Conservation (phyloP, 1,140 invertebrate genomes). For the Ostrea edulis region DNA sequence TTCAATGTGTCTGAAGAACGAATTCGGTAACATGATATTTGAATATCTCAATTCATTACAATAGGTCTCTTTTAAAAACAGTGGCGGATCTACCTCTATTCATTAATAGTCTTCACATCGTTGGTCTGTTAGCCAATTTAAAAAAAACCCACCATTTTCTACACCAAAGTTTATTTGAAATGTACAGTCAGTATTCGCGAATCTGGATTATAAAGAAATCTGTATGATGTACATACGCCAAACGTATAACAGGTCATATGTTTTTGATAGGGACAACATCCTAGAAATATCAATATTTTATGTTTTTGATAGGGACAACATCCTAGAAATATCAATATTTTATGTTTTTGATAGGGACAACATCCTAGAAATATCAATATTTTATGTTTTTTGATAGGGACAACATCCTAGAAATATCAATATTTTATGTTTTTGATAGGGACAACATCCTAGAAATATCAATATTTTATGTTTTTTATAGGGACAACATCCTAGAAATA, state of each 20-base stretch:
- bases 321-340: slow-evolving; percentile 5
- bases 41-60: not conserved
- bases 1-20: not conserved
- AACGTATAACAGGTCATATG: not conserved
- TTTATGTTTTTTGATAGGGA: slow-evolving; percentile 11
- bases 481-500: not conserved
- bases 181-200: no score
- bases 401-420: not conserved
- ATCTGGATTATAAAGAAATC: no score
- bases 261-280: slow-evolving; percentile 16
- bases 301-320: slow-evolving; percentile 20
- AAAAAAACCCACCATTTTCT: no score
- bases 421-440: no score
- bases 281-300: slow-evolving; percentile 12
- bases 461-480: not conserved
- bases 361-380: not conserved
- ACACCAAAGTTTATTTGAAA: no score
- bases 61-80: no score
- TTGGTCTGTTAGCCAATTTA: no score
- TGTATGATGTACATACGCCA: no score
- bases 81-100: no score
- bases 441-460: no score
- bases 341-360: slow-evolving; percentile 28
- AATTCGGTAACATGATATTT: not conserved
- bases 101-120: no score